phyloP scores from a whole-genome alignment of 2,888 invertebrate species.

The Onthophagus sagittarius region DNA sequence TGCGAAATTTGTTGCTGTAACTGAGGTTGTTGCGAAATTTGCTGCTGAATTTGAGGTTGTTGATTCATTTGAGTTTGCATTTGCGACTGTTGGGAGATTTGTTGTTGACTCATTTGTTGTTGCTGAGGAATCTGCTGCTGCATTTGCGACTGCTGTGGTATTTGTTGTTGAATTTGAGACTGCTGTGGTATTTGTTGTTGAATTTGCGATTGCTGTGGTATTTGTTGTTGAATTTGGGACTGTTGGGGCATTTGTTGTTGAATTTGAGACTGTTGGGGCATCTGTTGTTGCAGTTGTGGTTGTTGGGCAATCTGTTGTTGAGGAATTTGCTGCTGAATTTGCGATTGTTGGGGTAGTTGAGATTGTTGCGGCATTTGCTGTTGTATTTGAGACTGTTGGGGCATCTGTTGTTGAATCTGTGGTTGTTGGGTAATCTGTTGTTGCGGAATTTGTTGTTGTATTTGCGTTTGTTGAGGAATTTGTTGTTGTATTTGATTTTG shows the following conservation, averaged over 20 bases:
- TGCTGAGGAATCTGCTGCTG: constrained; percentile 34
- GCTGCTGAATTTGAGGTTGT: constrained; percentile 38
- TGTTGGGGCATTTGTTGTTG: constrained; percentile 31
- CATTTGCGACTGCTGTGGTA: constrained; percentile 34
- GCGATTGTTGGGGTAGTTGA: no score
- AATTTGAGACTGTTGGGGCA: constrained; percentile 29
- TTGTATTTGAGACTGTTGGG: constrained; percentile 21
- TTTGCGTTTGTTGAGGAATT: constrained; percentile 34
- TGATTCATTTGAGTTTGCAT: no score
- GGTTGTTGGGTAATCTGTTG: constrained; percentile 31
- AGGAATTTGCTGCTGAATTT: constrained; percentile 9
- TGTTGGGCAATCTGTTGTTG: constrained; percentile 24
- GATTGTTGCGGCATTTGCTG: no score
- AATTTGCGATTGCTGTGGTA: constrained; percentile 52
- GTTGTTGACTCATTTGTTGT: no score
- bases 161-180: constrained; percentile 30
- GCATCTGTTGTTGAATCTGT: constrained; percentile 14
- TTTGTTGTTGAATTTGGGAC: constrained; percentile 48
- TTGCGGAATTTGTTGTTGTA: constrained; percentile 29
- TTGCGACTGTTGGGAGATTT: constrained; percentile 35
- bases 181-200: constrained; percentile 43
- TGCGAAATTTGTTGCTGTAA: constrained; percentile 22
- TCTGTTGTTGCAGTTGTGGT: constrained; percentile 44
- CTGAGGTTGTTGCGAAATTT: constrained; percentile 31
- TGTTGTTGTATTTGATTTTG: constrained; percentile 27